phyloP scores from a whole-genome alignment of 2,888 invertebrate genomes.

The Automeris io region DNA sequence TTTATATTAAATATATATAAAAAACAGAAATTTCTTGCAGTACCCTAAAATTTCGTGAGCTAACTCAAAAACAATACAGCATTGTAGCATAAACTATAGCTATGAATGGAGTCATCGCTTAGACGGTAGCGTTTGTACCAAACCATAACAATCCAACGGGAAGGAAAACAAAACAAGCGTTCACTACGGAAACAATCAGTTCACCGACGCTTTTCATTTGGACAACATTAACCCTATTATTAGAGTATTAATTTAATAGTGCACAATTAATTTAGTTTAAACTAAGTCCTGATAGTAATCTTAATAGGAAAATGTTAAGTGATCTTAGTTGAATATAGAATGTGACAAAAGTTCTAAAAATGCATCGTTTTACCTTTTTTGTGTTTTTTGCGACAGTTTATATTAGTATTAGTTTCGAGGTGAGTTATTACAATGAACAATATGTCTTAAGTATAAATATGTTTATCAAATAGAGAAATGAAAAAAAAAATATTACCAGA shows the following conservation, averaged over 20 bases:
- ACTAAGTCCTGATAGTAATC: conserved; percentile 7
- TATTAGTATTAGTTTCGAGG: conserved; percentile 51
- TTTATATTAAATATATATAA: no score
- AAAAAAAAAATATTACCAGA: neutral
- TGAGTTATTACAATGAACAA: no score
- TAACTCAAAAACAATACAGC: conserved; percentile 11
- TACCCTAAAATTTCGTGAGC: conserved; percentile 1
- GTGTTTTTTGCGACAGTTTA: conserved; percentile 36
- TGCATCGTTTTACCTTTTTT: conserved; percentile 51
- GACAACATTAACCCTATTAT: conserved; percentile 21
- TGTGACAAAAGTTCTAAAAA: conserved; percentile 42
- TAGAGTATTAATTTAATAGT: no score
- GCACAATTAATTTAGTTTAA: conserved; percentile 8
- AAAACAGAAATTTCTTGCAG: no score
- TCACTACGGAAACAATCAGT: conserved; percentile 36
- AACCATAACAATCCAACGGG: conserved; percentile 46
- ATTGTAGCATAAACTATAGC: conserved; percentile 9
- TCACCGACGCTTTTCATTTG: conserved; percentile 23
- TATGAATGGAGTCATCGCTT: conserved; percentile 30
- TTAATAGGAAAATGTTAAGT: conserved; percentile 22
- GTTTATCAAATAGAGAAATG: neutral
- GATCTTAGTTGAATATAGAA: conserved; percentile 43
- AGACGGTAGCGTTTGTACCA: conserved; percentile 28
- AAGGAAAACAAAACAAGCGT: conserved; percentile 43
- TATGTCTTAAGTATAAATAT: neutral